Conservation (phyloP, 2,797 vertebrate genomes). For the Enteromius unitaeniatus region DNA sequence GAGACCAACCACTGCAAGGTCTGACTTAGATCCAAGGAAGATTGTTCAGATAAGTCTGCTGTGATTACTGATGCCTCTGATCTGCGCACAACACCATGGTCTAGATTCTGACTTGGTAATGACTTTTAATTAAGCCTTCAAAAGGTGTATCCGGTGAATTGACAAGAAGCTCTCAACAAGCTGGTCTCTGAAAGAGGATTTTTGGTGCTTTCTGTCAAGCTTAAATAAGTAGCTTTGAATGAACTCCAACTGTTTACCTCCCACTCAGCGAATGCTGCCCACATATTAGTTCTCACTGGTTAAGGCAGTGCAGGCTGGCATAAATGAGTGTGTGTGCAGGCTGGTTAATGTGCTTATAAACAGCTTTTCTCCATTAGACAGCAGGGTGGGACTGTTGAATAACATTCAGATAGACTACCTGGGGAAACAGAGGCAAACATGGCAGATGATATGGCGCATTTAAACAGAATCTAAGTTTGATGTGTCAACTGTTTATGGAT, state of each 20-base stretch:
- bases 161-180: slow-evolving; percentile 24
- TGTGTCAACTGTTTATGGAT: slow-evolving; percentile 34
- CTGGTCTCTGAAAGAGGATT: slow-evolving; percentile 25
- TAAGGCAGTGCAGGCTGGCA: slow-evolving; percentile 40
- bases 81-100: slow-evolving; percentile 20
- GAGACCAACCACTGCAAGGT: slow-evolving; percentile 92
- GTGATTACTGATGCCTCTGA: slow-evolving; percentile 37
- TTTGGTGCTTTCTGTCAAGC: slow-evolving; percentile 39
- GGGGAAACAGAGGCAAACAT: slow-evolving; percentile 47
- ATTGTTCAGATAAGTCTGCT: slow-evolving; percentile 39
- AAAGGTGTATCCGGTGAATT: slow-evolving; percentile 34
- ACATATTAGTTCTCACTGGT: slow-evolving; percentile 50
- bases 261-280: slow-evolving; percentile 52
- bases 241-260: slow-evolving; percentile 63
- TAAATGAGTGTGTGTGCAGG: slow-evolving; percentile 50
- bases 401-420: slow-evolving; percentile 51
- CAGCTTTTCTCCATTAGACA: slow-evolving; percentile 59
- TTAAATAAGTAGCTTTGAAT: slow-evolving; percentile 59
- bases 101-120: slow-evolving; percentile 40
- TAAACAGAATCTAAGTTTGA: slow-evolving; percentile 39
- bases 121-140: slow-evolving; percentile 54
- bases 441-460: slow-evolving; percentile 16
- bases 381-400: slow-evolving; percentile 49
- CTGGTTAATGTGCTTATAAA: slow-evolving; percentile 60
- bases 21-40: slow-evolving; percentile 56